Conservation (phyloP, 2,888 invertebrate species). For the Empis stercorea region DNA sequence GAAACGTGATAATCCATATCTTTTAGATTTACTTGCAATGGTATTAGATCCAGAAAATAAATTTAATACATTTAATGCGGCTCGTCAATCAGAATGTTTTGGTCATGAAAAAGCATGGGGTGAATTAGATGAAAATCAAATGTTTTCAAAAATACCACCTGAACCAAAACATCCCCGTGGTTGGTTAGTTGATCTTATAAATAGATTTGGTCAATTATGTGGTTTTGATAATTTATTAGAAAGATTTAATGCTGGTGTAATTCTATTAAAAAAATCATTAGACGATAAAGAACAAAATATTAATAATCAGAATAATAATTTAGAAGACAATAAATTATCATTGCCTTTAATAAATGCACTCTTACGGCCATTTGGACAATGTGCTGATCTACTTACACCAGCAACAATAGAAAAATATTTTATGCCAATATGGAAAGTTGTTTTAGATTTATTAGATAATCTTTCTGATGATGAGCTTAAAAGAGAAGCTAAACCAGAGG, state of each 20-base stretch:
- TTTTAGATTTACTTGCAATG: constrained; percentile 84
- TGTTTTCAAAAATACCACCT: constrained; percentile 46
- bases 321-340: constrained; percentile 39
- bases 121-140: constrained; percentile 52
- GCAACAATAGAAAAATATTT: constrained; percentile 85
- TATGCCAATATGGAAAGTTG: constrained; percentile 84
- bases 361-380: constrained; percentile 81
- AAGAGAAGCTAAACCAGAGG: constrained; percentile 84
- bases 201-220: constrained; percentile 79
- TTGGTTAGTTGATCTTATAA: constrained; percentile 93
- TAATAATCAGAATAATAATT: constrained; percentile 6
- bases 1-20: constrained; percentile 78
- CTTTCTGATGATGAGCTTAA: constrained; percentile 92
- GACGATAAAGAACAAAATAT: background rate
- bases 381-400: constrained; percentile 80
- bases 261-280: constrained; percentile 40
- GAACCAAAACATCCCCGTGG: constrained; percentile 82
- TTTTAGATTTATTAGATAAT: constrained; percentile 79
- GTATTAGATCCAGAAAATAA: constrained; percentile 92
- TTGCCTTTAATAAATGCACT: constrained; percentile 69
- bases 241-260: constrained; percentile 64
- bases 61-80: constrained; percentile 44
- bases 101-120: constrained; percentile 36
- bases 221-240: constrained; percentile 80
- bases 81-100: constrained; percentile 32